Evolutionary conservation across 1,140 invertebrate species (phyloP).

Genomic region (Mercenaria mercenaria): DNA sequence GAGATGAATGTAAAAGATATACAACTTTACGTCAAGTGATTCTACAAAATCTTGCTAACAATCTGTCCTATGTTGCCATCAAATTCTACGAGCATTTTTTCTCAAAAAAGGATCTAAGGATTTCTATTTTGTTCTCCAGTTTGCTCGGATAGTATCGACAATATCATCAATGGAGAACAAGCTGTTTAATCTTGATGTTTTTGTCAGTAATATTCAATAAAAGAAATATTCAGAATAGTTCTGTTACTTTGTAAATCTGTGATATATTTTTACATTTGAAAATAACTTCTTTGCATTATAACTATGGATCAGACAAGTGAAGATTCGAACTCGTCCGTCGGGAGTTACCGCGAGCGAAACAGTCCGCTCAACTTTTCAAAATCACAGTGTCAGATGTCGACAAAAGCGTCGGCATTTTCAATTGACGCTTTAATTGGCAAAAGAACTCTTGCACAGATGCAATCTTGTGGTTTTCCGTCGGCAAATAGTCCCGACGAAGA

Average conservation of each 20-base stretch:
- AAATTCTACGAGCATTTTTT: constrained; percentile 46
- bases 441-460: constrained; percentile 41
- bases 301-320: constrained; percentile 39
- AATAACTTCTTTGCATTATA: neutral
- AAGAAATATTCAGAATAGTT: neutral
- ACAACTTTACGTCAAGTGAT: constrained; percentile 63
- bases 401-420: constrained; percentile 80
- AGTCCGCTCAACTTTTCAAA: constrained; percentile 65
- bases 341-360: constrained; percentile 50
- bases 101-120: neutral
- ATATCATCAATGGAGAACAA: neutral
- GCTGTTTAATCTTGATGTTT: neutral
- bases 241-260: neutral
- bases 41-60: constrained; percentile 51
- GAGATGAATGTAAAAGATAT: constrained; percentile 70
- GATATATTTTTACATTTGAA: neutral
- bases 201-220: neutral
- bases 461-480: constrained; percentile 9
- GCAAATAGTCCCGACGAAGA: constrained; percentile 40
- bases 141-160: neutral
- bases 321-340: constrained; percentile 57
- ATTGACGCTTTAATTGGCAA: constrained; percentile 80
- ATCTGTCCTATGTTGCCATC: constrained; percentile 52
- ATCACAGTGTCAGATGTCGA: constrained; percentile 72
- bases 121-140: neutral